Base-by-base conservation (phyloP, 1,140 invertebrate species). In the Campoletis sonorensis region DNA sequence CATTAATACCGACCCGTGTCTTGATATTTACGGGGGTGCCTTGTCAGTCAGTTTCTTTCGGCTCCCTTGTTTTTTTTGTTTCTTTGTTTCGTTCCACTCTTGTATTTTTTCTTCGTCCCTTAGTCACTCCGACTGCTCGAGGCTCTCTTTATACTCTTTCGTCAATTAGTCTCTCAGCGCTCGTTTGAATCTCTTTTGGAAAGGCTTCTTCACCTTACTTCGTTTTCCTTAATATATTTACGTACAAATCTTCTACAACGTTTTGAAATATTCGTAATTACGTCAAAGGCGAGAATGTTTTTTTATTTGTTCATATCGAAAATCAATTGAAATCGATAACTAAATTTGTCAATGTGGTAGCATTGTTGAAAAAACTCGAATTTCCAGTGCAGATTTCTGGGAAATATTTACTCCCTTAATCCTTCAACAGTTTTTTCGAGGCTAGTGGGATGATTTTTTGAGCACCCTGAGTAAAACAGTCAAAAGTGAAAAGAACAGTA, bases 1-100 rank as follows among this genome's bases (percentile, higher is more conserved):
- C 84, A 87, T 87, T 88, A 87, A 86, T 87, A 86, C 80, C 81
- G 81, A 82, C 86, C 72, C 85, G 85, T 87, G 86, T 87, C 86
- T 82, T 82, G 85, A 85, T 84, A 86, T 88, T 88, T 87, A 87
- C 85, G 82, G 85, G 85, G 86, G 84, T 81, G 83, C 72, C 73
- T 81, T 80, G 82, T 81, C 81, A 82, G 81, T 79, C 67, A 76
- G 33, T 40, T 26, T 82, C 73, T 76, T 64, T 80, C 61, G 76
- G 30, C 64, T 68, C 27, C 78, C 75, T 80, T 76, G 37, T 80
- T 80, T 83, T 79, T 77, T 61, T 81, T 58, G 11, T n/a, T n/a
- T n/a, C n/a, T n/a, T 64, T 26, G 5, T 23, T 64, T 26, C 61
- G 78, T 26, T 61, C 40, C 27, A 61, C 51, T 77, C 51, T 37